phyloP scores from a whole-genome alignment of 92 coral and sea anemone genomes.

The Phenganax subtilis region DNA sequence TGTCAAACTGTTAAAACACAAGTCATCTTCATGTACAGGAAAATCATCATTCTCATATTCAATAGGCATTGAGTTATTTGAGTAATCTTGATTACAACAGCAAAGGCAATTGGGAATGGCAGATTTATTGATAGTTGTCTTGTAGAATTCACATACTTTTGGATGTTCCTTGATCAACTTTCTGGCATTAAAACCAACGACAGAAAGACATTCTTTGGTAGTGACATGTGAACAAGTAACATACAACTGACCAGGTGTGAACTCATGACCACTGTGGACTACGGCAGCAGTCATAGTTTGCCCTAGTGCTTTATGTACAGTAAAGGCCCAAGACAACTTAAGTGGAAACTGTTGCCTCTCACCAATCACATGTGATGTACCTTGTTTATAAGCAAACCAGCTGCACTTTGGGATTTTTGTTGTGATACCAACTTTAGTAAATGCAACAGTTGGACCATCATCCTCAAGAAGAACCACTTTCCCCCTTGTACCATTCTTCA shows the following conservation, averaged over 20 bases:
- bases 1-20: slow-evolving; percentile 13
- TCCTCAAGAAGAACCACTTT: slow-evolving; percentile 22
- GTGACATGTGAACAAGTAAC: slow-evolving; percentile 41
- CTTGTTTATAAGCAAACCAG: slow-evolving; percentile 36
- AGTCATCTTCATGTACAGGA: slow-evolving; percentile 9
- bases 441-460: slow-evolving; percentile 23
- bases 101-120: slow-evolving; percentile 18
- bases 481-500: slow-evolving; percentile 51
- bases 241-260: slow-evolving; percentile 46
- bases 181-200: slow-evolving; percentile 27
- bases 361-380: slow-evolving; percentile 27
- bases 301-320: slow-evolving; percentile 47
- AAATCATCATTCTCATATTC: background rate
- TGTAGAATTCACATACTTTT: slow-evolving; percentile 22
- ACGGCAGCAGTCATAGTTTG: slow-evolving; percentile 41
- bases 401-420: slow-evolving; percentile 26
- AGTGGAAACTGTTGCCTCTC: slow-evolving; percentile 43
- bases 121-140: slow-evolving; percentile 2
- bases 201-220: slow-evolving; percentile 19
- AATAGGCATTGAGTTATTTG: background rate
- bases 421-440: slow-evolving; percentile 38
- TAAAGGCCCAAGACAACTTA: slow-evolving; percentile 40
- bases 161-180: slow-evolving; percentile 19
- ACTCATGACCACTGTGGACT: slow-evolving; percentile 47
- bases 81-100: slow-evolving; percentile 15